phyloP scores from a whole-genome alignment of 1,140 invertebrate species.

The Zaprionus davidi region DNA sequence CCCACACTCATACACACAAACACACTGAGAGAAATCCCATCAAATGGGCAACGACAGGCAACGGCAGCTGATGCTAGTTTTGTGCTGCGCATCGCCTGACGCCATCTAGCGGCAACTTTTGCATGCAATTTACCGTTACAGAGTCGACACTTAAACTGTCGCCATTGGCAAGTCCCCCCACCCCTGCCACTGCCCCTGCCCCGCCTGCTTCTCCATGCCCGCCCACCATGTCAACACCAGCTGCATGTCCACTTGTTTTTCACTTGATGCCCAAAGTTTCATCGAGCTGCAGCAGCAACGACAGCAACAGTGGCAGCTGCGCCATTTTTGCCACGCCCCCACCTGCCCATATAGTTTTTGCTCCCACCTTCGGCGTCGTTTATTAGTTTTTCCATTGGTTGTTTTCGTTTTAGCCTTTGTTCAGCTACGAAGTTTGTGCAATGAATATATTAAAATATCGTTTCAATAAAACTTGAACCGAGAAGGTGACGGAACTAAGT shows the following conservation, averaged over 20 bases:
- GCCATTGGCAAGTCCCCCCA: conserved; percentile 7
- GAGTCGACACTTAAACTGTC: conserved; percentile 59
- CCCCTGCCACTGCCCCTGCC: too few relatives aligned
- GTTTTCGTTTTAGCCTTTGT: conserved; percentile 1
- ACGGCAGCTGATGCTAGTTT: conserved; percentile 43
- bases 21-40: conserved; percentile 1
- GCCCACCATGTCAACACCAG: conserved; percentile 68
- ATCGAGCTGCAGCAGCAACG: conserved; percentile 3
- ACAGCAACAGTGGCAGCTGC: conserved; percentile 57
- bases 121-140: conserved; percentile 66
- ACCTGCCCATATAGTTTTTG: conserved; percentile 1
- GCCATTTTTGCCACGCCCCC: conserved; percentile 26
- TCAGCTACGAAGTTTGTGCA: conserved; percentile 46
- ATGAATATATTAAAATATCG: conserved; percentile 73
- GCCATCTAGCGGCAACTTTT: conserved; percentile 63
- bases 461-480: conserved; percentile 41
- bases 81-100: conserved; percentile 38
- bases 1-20: neutral
- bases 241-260: conserved; percentile 73
- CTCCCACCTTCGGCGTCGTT: neutral
- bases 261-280: conserved; percentile 77
- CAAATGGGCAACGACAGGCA: conserved; percentile 20
- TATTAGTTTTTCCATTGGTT: conserved; percentile 44
- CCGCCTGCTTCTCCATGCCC: neutral
- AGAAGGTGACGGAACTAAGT: conserved; percentile 20